phyloP scores from a whole-genome alignment of 35 echinoderm and acorn worm genomes.

The Amphiura filiformis region DNA sequence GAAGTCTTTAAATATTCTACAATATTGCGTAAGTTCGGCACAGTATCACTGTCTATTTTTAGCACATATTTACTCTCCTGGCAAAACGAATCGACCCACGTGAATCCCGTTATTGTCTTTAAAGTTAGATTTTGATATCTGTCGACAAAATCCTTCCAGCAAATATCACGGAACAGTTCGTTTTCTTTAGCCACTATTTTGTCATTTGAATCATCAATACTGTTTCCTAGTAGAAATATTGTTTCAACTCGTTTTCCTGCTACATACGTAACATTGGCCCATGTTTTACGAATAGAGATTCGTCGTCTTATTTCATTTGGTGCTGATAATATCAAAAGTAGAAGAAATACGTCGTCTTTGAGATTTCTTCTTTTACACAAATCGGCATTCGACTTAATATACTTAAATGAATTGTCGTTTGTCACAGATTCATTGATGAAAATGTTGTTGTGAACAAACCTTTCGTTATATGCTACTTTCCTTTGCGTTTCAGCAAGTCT shows the following conservation, averaged over 20 bases:
- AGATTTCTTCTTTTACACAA: too few species aligned
- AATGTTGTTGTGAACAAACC: too few species aligned
- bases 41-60: slow-evolving; percentile 68
- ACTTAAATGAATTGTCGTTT: too few species aligned
- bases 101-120: slow-evolving; percentile 62
- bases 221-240: slow-evolving; percentile 31
- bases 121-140: slow-evolving; percentile 55
- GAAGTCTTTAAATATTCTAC: neutral
- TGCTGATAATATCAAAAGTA: slow-evolving; percentile 19
- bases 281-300: slow-evolving; percentile 15
- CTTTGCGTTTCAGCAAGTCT: too few species aligned
- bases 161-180: slow-evolving; percentile 25
- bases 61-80: slow-evolving; percentile 12
- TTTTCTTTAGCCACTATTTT: slow-evolving; percentile 11
- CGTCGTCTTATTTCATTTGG: slow-evolving; percentile 15
- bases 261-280: neutral
- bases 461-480: too few species aligned
- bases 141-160: slow-evolving; percentile 43
- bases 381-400: too few species aligned
- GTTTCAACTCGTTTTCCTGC: neutral
- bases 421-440: too few species aligned
- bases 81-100: slow-evolving; percentile 39
- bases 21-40: slow-evolving; percentile 43
- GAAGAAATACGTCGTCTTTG: neutral
- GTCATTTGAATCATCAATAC: neutral